Evolutionary conservation across 2,113 vertebrate genomes (phyloP).

Genomic region (Gnathonemus longibarbis): DNA sequence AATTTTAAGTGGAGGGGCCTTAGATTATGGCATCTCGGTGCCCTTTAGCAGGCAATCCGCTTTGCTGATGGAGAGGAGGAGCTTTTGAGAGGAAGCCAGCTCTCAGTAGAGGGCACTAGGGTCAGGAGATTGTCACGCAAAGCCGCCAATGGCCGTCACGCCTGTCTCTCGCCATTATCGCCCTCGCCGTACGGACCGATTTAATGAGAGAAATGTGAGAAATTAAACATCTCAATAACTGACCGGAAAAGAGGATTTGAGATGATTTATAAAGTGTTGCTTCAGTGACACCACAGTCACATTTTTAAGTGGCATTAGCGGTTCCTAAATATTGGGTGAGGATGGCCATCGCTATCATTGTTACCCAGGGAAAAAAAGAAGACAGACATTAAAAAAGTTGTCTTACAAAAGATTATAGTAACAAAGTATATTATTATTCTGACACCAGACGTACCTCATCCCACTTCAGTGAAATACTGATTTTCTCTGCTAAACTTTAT

Average conservation of each 20-base stretch:
- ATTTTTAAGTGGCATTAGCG: not conserved
- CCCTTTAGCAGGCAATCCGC: not conserved
- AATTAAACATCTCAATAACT: slow-evolving; percentile 22
- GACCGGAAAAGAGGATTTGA: slow-evolving; percentile 2
- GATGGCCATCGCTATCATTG: not conserved
- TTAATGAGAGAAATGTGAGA: slow-evolving; percentile 7
- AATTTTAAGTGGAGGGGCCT: not conserved
- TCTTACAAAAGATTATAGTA: not conserved
- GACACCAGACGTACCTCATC: not conserved
- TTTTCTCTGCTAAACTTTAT: not conserved
- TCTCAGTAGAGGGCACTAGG: no score
- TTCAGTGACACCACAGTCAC: not conserved
- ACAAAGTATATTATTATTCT: not conserved
- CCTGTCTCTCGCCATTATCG: slow-evolving; percentile 1
- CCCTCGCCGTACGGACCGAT: not conserved
- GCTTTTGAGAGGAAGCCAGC: not conserved
- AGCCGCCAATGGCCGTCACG: not conserved
- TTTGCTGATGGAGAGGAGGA: not conserved
- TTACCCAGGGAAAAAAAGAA: not conserved
- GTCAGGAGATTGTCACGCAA: slow-evolving; percentile 13
- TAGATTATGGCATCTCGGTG: not conserved
- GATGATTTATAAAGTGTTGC: not conserved
- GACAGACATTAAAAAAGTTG: not conserved
- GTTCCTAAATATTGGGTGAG: not conserved
- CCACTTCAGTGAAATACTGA: not conserved